Base-by-base conservation (phyloP, 2,888 invertebrate species). In the Anthoptus insignis region DNA sequence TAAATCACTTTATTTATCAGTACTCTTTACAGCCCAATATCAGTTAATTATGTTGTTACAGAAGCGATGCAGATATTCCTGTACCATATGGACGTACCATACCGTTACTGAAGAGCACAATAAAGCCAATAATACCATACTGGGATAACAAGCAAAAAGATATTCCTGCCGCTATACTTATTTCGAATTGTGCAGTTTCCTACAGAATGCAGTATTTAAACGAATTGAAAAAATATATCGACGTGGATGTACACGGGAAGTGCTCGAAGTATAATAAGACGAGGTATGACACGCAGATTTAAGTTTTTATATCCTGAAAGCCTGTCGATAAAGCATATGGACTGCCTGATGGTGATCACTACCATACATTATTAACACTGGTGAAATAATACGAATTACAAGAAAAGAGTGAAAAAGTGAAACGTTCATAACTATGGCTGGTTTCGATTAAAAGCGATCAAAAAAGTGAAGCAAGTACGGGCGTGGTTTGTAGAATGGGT, bases 21-120 rank as follows among this genome's bases (percentile, higher is more conserved):
- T n/a, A n/a, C n/a, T n/a, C n/a, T n/a, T n/a, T n/a, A n/a, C n/a
- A n/a, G n/a, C n/a, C n/a, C n/a, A n/a, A n/a, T n/a, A n/a, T n/a
- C n/a, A n/a, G n/a, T n/a, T n/a, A n/a, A n/a, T n/a, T n/a, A n/a
- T 19, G 2, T 39, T 81, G 24, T 80, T 94, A 78, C 83, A 95
- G 96, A 76, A 92, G 87, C 78, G 94, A 95, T 68, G 92, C 96
- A 2, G 96, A 96, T 71, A 88, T 96, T 14, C 96, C 96, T 0
- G 95, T 96, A 3, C 95, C 96, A 0, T 96, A 96, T 64, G 96
- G 96, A 0, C 90, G 96, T 52, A 94, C 94, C 2, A 64, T 95
- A 1, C 73, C 86, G 3, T 66, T 86, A 21, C 77, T 81, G 8
- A 49, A 49, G 7, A 2, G 13, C n/a, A 11, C 6, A 14, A 47